A percentile compares a stretch with the other conserved stretches of the same genome.
phyloP scores from a whole-genome alignment of 1,140 invertebrate species.

The Pseudobourletiella spinata region DNA sequence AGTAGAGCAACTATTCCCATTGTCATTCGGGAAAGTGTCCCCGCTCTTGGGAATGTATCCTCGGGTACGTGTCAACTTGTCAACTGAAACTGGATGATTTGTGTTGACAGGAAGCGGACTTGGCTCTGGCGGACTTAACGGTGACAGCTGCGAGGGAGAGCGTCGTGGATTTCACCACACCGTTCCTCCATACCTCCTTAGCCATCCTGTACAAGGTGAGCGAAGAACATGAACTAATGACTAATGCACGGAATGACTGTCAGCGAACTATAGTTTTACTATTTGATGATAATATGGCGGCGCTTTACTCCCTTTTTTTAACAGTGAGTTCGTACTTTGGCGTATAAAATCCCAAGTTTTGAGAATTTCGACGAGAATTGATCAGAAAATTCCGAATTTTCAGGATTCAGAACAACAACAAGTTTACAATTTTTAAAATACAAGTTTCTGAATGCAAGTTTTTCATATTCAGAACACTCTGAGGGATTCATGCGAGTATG shows the following conservation, averaged over 20 bases:
- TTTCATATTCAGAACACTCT: no score
- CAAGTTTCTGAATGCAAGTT: no score
- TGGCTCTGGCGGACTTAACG: conserved; percentile 34
- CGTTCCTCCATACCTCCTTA: conserved; percentile 34
- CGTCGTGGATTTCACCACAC: conserved; percentile 32
- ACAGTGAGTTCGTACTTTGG: no score
- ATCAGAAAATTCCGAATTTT: conserved; percentile 2
- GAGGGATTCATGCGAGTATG: no score
- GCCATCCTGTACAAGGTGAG: conserved; percentile 34
- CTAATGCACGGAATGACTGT: no score
- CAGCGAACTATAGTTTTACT: no score
- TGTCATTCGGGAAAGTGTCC: background rate
- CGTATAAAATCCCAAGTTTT: no score
- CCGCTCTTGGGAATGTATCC: background rate
- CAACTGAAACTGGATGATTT: conserved; percentile 2
- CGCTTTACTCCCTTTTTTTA: no score
- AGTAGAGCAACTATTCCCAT: background rate
- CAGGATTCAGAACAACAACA: background rate
- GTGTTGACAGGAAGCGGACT: conserved; percentile 32
- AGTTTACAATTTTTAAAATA: no score
- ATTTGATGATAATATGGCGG: no score
- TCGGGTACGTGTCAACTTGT: background rate
- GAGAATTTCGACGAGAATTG: background rate
- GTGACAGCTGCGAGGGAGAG: conserved; percentile 25
- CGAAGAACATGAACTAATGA: no score